phyloP scores from a whole-genome alignment of 2,888 invertebrate species.

The Ecliptopera silaceata region DNA sequence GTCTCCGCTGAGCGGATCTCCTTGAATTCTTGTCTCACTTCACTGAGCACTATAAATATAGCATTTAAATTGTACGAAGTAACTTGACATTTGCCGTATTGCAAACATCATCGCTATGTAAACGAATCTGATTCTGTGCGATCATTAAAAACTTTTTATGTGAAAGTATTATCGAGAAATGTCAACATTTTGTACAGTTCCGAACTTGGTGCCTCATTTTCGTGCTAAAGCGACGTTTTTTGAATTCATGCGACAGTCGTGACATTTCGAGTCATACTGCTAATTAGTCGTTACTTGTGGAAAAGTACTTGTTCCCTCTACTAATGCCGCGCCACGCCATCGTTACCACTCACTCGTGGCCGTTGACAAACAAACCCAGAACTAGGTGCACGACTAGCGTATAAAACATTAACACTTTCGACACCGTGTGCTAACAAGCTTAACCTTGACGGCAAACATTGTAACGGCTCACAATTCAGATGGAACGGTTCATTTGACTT shows the following conservation, averaged over 20 bases:
- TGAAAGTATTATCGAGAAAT: constrained; percentile 13
- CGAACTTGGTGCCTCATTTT: not conserved
- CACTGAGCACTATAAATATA: constrained; percentile 28
- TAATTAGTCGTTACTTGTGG: constrained; percentile 2
- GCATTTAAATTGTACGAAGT: constrained; percentile 24
- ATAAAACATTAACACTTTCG: constrained; percentile 24
- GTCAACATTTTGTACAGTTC: not conserved
- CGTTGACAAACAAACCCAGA: constrained; percentile 12
- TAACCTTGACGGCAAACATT: constrained; percentile 33
- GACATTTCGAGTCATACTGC: not conserved
- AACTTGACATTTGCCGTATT: constrained; percentile 10
- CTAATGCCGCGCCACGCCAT: not conserved
- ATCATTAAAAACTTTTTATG: constrained; percentile 1
- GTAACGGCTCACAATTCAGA: constrained; percentile 27
- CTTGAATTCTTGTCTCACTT: constrained; percentile 48
- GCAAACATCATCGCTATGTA: constrained; percentile 2
- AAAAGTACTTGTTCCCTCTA: not conserved
- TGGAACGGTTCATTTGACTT: not conserved
- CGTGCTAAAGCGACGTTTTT: not conserved
- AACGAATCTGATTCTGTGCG: constrained; percentile 7
- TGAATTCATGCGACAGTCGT: not conserved
- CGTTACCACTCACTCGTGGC: not conserved
- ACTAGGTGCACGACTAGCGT: constrained; percentile 6
- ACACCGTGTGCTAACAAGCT: constrained; percentile 26
- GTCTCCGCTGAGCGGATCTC: constrained; percentile 47